A percentile compares a stretch with the other conserved stretches of the same genome.
Conservation (phyloP, 2,797 vertebrate genomes). For the Buceros bicornis region DNA sequence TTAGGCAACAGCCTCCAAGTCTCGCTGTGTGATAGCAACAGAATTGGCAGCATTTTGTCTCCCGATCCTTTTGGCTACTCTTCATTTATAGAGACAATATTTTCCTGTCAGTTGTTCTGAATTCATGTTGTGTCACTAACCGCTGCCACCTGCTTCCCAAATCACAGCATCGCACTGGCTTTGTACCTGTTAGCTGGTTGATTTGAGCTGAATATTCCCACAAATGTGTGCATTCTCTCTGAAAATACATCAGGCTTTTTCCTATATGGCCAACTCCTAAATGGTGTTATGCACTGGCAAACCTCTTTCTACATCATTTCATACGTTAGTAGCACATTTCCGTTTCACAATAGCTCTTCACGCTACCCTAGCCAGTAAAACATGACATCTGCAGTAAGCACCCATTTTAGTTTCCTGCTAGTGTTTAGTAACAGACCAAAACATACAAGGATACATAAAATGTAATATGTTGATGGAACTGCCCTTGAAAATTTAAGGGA, state of each 20-base stretch:
- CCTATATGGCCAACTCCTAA: background rate
- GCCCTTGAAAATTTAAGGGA: background rate
- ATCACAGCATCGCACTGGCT: background rate
- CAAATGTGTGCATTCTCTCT: background rate
- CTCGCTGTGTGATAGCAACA: fast-evolving
- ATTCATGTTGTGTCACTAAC: background rate
- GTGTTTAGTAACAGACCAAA: background rate
- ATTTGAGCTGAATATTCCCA: background rate
- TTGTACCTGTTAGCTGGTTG: background rate
- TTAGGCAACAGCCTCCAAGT: background rate
- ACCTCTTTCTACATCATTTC: background rate
- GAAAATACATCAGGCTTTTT: background rate
- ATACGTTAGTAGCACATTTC: background rate
- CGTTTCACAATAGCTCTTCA: background rate
- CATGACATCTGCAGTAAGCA: background rate
- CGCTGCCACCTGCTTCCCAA: background rate
- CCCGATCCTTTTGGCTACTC: background rate
- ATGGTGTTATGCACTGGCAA: background rate
- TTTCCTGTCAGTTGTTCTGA: background rate
- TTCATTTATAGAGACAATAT: background rate
- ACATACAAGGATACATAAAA: background rate
- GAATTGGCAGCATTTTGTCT: background rate
- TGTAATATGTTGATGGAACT: background rate
- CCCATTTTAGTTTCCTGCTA: background rate
- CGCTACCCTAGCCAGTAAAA: background rate